Percentiles rank a stretch among this genome's conserved stretches.
phyloP scores from a whole-genome alignment of 2,113 vertebrate species.

The Urocynchramus pylzowi region DNA sequence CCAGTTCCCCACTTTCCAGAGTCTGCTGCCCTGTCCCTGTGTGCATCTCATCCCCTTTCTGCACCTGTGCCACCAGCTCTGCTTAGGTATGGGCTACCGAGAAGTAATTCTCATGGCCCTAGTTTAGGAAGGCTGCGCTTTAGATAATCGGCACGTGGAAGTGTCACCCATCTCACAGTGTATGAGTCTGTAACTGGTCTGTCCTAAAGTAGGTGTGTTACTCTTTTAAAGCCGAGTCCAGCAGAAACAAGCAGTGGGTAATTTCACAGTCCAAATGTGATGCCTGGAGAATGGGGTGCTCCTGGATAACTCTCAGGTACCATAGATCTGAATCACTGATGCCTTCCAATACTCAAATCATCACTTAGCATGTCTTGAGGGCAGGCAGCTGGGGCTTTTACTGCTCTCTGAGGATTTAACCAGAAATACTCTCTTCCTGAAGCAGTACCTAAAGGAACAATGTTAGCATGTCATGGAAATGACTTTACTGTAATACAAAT shows the following conservation, averaged over 20 bases:
- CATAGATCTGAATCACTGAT: not conserved
- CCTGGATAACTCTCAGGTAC: not conserved
- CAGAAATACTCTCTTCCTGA: not conserved
- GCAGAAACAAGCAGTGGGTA: not conserved
- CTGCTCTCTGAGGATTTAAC: not conserved
- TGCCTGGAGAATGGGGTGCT: not conserved
- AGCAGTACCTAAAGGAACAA: not conserved
- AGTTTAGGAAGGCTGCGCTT: not conserved
- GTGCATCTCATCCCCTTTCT: not conserved
- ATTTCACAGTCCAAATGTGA: not conserved
- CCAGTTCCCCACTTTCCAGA: fast-evolving
- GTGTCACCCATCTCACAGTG: not conserved
- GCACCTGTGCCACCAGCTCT: not conserved
- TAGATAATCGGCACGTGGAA: not conserved
- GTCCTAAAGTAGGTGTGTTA: not conserved
- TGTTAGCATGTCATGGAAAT: not conserved
- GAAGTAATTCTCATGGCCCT: not conserved
- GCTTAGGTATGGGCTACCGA: not conserved
- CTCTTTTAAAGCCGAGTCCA: not conserved
- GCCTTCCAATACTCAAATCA: not conserved
- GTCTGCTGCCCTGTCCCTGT: not conserved
- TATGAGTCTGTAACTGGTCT: not conserved
- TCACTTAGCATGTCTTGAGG: not conserved
- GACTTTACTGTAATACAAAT: not conserved
- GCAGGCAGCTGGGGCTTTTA: not conserved